These are phyloP conservation scores for Calypte anna DNA, from an alignment of 2,113 vertebrate genomes.

Conservation along the genomic window DNA sequence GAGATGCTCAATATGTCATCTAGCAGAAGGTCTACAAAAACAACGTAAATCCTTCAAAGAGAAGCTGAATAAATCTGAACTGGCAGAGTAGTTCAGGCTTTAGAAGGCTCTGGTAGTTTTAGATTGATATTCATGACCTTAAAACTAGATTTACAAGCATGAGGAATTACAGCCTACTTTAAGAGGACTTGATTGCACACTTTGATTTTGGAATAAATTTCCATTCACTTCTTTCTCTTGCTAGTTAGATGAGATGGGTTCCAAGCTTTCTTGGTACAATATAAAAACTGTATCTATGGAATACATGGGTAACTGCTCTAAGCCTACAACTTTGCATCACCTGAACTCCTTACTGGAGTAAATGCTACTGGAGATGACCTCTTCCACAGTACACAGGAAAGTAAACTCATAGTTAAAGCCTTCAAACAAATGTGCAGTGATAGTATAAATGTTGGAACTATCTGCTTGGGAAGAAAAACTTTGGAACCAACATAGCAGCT, in stretches of 20 bases:
- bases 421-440: neutral
- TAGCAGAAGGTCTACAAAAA: neutral
- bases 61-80: slow-evolving; percentile 22
- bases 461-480: neutral
- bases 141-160: slow-evolving; percentile 29
- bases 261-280: neutral
- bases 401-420: neutral
- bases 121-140: neutral
- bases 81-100: neutral
- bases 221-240: neutral
- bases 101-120: neutral
- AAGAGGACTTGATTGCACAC: neutral
- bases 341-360: neutral
- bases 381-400: neutral
- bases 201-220: neutral
- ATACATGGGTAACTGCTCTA: neutral
- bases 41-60: slow-evolving; percentile 17
- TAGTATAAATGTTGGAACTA: neutral
- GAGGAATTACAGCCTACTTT: slow-evolving; percentile 26
- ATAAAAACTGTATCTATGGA: neutral
- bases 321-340: neutral
- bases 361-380: neutral
- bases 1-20: neutral
- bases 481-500: neutral
- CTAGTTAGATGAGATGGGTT: neutral